Conservation (phyloP, 2,888 invertebrate species). For the Ametastegia equiseti region DNA sequence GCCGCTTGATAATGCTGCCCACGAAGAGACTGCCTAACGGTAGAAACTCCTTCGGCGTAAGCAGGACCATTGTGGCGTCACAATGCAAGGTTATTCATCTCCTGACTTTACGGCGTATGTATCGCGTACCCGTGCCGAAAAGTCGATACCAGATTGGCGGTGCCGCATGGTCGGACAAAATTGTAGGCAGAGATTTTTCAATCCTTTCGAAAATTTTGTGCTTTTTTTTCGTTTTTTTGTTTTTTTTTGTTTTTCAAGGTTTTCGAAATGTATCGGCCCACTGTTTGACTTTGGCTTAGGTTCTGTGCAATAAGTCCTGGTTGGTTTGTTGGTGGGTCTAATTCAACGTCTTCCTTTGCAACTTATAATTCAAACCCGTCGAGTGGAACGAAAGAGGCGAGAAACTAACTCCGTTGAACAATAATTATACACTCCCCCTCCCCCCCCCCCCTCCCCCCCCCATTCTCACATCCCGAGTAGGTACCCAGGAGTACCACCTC, state of each 20-base stretch:
- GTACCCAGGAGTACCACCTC: not conserved
- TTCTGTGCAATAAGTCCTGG: not conserved
- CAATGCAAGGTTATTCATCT: constrained; percentile 75
- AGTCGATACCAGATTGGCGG: too few relatives aligned
- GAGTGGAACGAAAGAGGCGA: constrained; percentile 70
- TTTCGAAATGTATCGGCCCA: not conserved
- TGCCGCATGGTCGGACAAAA: too few relatives aligned
- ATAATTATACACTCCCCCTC: constrained; percentile 75
- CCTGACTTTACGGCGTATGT: constrained; percentile 63
- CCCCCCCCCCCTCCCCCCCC: too few relatives aligned
- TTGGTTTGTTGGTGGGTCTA: not conserved
- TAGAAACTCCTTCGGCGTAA: constrained; percentile 54
- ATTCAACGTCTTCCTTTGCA: constrained; percentile 62
- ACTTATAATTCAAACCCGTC: constrained; percentile 76
- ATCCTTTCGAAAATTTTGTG: too few relatives aligned
- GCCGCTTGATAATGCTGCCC: constrained; percentile 65
- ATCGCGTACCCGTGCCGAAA: too few relatives aligned
- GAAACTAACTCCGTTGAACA: constrained; percentile 62
- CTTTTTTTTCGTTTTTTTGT: not conserved
- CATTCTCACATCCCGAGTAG: constrained; percentile 27
- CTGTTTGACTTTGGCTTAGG: not conserved
- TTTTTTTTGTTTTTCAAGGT: not conserved
- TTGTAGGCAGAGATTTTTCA: too few relatives aligned
- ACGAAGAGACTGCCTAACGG: constrained; percentile 72
- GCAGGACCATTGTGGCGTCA: constrained; percentile 69